Percentiles rank a stretch among this genome's conserved stretches.
phyloP scores from a whole-genome alignment of 1,140 invertebrate genomes.

The Zaprionus vittiger region DNA sequence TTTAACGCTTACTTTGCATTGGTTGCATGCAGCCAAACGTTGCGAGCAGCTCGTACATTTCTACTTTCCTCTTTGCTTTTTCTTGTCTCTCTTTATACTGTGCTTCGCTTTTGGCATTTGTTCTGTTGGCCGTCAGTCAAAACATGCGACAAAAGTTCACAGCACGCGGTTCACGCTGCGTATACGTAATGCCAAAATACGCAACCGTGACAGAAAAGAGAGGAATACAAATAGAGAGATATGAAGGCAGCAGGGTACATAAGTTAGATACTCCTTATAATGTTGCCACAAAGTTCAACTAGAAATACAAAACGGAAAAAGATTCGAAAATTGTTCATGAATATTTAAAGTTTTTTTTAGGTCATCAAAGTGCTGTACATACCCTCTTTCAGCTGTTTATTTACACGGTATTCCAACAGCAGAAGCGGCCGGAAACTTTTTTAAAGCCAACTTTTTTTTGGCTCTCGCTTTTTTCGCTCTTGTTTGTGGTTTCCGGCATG shows the following conservation, averaged over 20 bases:
- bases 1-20: constrained; percentile 56
- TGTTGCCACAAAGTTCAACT: not conserved
- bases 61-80: not conserved
- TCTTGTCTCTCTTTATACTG: not conserved
- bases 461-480: constrained; percentile 26
- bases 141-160: constrained; percentile 37
- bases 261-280: not conserved
- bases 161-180: constrained; percentile 40
- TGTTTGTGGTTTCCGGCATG: constrained; percentile 59
- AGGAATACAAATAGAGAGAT: constrained; percentile 12
- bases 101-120: constrained; percentile 29
- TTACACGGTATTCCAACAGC: constrained; percentile 17
- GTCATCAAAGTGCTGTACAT: not conserved
- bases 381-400: not conserved
- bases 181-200: constrained; percentile 63
- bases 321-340: not conserved
- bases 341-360: not conserved
- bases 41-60: constrained; percentile 9
- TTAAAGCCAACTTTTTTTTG: constrained; percentile 43
- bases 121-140: constrained; percentile 35
- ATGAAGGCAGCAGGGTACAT: not conserved
- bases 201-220: constrained; percentile 40
- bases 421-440: constrained; percentile 53
- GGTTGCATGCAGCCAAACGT: constrained; percentile 20
- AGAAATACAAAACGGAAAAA: too few relatives aligned